Percentiles rank a stretch among this genome's conserved stretches.
phyloP scores from a whole-genome alignment of 35 echinoderm and acorn worm species.

The Ptychodera flava region DNA sequence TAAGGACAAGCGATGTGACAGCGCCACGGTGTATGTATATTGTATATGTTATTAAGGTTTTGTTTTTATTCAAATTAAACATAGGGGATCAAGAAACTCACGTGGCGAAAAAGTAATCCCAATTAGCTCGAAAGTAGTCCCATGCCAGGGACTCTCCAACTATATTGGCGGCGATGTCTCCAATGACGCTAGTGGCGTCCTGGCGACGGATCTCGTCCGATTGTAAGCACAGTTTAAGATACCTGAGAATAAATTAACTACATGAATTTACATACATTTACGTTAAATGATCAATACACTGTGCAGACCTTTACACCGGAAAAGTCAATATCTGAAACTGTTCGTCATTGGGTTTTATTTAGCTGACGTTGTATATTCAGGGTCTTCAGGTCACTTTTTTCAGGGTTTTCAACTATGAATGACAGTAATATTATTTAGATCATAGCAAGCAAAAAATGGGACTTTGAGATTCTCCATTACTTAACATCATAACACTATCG shows the following conservation, averaged over 20 bases:
- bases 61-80: too few relatives aligned
- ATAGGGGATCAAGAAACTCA: slow-evolving; percentile 48
- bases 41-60: too few relatives aligned
- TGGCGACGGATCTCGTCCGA: slow-evolving; percentile 39
- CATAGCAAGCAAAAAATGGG: too few relatives aligned
- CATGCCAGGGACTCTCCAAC: slow-evolving; percentile 72
- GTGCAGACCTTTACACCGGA: slow-evolving; percentile 2
- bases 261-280: background rate
- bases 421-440: too few relatives aligned
- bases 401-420: too few relatives aligned
- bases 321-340: background rate
- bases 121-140: slow-evolving; percentile 94
- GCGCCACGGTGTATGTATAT: too few relatives aligned
- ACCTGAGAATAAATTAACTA: slow-evolving; percentile 31
- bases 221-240: slow-evolving; percentile 48
- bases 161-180: slow-evolving; percentile 49
- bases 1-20: too few relatives aligned
- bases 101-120: slow-evolving; percentile 60
- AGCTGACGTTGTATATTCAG: too few relatives aligned
- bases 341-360: slow-evolving; percentile 7
- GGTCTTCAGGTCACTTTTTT: too few relatives aligned
- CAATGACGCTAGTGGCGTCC: slow-evolving; percentile 41
- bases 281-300: background rate
- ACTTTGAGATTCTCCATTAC: too few relatives aligned
- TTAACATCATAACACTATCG: too few relatives aligned